phyloP scores from a whole-genome alignment of 2,888 invertebrate species.

The Eretmocerus hayati region DNA sequence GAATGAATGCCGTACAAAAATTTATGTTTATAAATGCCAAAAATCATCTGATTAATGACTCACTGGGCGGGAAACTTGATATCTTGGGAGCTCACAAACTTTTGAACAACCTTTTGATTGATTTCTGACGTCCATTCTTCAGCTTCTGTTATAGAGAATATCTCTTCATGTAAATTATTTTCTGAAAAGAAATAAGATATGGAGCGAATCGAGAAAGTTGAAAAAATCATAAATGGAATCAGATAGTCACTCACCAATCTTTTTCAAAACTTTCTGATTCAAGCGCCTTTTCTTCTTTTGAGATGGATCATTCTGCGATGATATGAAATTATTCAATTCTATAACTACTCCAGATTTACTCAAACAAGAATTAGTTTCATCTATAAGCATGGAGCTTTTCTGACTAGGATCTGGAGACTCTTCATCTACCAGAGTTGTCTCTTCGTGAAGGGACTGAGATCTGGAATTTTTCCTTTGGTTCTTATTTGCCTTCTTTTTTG shows the following conservation, averaged over 20 bases:
- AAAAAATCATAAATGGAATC: not conserved
- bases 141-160: constrained; percentile 26
- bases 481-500: too few species aligned
- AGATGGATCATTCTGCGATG: not conserved
- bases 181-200: constrained; percentile 25
- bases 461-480: too few species aligned
- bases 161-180: constrained; percentile 27
- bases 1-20: not conserved
- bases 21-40: not conserved
- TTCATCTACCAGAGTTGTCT: too few species aligned
- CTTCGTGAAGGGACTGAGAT: too few species aligned
- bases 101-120: constrained; percentile 28
- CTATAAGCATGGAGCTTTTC: too few species aligned
- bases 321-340: constrained; percentile 4
- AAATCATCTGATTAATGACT: constrained; percentile 17
- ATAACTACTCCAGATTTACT: constrained; percentile 1
- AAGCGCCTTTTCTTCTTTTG: not conserved
- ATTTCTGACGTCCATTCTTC: constrained; percentile 30
- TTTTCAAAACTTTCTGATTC: not conserved
- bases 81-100: constrained; percentile 25
- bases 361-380: constrained; percentile 10
- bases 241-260: not conserved
- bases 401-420: too few species aligned
- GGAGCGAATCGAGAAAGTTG: too few species aligned
- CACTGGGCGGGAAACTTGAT: constrained; percentile 31